phyloP scores from a whole-genome alignment of 2,888 invertebrate species.

The Prenolepis imparis region DNA sequence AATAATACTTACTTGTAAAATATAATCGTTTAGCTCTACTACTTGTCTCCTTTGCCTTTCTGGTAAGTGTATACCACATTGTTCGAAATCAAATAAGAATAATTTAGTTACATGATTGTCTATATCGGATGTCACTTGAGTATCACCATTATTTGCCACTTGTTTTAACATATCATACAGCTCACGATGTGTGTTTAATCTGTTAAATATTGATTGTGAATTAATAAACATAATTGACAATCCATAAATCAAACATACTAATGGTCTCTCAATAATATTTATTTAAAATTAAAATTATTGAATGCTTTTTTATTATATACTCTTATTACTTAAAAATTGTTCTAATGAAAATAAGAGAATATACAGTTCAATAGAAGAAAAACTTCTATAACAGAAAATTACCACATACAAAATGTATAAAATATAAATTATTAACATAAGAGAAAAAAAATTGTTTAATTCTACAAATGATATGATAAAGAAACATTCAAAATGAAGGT shows the following conservation, averaged over 20 bases:
- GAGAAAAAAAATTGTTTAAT: neutral
- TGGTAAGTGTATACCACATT: constrained; percentile 97
- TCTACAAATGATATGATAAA: neutral
- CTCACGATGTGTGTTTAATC: constrained; percentile 95
- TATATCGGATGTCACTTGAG: constrained; percentile 89
- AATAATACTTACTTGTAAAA: constrained; percentile 88
- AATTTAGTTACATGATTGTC: constrained; percentile 95
- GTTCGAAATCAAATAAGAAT: constrained; percentile 98
- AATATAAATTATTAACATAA: neutral
- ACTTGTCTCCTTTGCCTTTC: constrained; percentile 91
- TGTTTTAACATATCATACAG: constrained; percentile 92
- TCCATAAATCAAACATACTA: neutral
- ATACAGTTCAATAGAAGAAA: neutral
- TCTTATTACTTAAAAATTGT: neutral
- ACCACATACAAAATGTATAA: neutral
- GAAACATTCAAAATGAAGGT: neutral
- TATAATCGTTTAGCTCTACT: constrained; percentile 94
- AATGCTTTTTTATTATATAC: neutral
- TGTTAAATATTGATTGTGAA: constrained; percentile 84
- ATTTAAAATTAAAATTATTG: neutral
- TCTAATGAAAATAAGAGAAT: neutral
- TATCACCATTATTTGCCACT: constrained; percentile 91
- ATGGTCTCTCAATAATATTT: neutral
- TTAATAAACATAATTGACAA: neutral
- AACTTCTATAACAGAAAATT: neutral